Evolutionary conservation across 1,140 invertebrate genomes (phyloP), one percentile per base, ranked within the genome.

Genomic region (Drosophila nikananu): DNA sequence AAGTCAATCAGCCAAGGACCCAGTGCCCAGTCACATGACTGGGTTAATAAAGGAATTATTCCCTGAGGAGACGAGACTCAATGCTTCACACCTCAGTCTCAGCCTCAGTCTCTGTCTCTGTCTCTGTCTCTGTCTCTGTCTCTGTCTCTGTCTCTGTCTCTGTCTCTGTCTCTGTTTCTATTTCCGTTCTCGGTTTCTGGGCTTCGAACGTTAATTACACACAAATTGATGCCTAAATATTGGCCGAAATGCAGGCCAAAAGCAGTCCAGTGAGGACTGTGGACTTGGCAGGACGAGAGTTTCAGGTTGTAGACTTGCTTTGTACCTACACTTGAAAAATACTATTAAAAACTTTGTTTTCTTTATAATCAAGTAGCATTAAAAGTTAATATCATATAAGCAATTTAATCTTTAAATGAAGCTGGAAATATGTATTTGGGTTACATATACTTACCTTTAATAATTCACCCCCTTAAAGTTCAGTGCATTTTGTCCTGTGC

Each of bases 151-250:
- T n/a, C 7, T 15, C 25, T 12, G 19, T 9, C 19, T 23, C 35
- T 37, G 19, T 23, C 2, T 37, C 8, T 10, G 8, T 37, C 5
- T 54, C 19, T 15, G 19, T 37, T 54, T 23, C 52, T 23, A 21
- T 37, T 21, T 21, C n/a, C 19, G 5, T 13, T 35, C 35, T 57
- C 21, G 19, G 32, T 37, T 55, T 17, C 54, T 25, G 21, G 5
- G 9, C 35, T 25, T 41, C 44, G 27, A 49, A 35, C 27, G 35
- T 52, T 73, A 73, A 73, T 73, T 73, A 60, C 54, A 73, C 55
- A 35, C 70, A 73, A 73, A 73, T 73, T 71, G 52, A 51, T 23
- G 70, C 23, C 44, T 35, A 51, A 73, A 61, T 73, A 39, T 61
- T 61, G 46, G 71, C 30, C 21, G 15, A 42, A 74, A 19, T 61